These are phyloP conservation scores for Napeogenes sylphis DNA, from an alignment of 2,888 invertebrate species.

Conservation along the genomic window DNA sequence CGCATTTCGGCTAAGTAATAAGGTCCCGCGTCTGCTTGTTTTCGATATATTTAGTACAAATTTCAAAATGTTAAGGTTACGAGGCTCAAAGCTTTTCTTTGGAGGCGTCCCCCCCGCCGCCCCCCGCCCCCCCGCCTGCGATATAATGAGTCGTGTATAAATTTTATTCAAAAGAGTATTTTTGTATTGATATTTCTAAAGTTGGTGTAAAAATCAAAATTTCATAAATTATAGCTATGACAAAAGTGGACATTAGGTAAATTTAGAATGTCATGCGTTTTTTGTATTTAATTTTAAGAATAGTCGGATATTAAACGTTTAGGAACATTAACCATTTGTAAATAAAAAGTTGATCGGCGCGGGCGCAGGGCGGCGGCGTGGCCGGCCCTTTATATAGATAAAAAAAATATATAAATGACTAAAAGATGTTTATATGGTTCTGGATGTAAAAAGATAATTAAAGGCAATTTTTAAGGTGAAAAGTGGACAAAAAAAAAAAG, in stretches of 20 bases:
- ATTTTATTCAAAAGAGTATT: slow-evolving; percentile 79
- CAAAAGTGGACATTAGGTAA: slow-evolving; percentile 73
- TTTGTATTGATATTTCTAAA: slow-evolving; percentile 80
- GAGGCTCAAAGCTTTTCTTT: slow-evolving; percentile 78
- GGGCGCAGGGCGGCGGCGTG: slow-evolving; percentile 52
- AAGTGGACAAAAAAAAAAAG: slow-evolving; percentile 46
- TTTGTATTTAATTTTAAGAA: slow-evolving; percentile 80
- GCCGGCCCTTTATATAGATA: slow-evolving; percentile 69
- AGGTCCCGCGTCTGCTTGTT: slow-evolving; percentile 71
- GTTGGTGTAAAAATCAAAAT: slow-evolving; percentile 79
- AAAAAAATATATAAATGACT: slow-evolving; percentile 76
- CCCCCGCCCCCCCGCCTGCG: slow-evolving; percentile 50
- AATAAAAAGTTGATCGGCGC: slow-evolving; percentile 72
- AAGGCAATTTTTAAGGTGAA: slow-evolving; percentile 67
- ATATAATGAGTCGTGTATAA: slow-evolving; percentile 74
- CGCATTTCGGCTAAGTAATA: slow-evolving; percentile 77
- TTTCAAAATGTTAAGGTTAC: slow-evolving; percentile 77
- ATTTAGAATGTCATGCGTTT: slow-evolving; percentile 77
- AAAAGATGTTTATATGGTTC: slow-evolving; percentile 79
- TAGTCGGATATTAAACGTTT: slow-evolving; percentile 81
- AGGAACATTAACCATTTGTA: slow-evolving; percentile 85
- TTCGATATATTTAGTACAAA: slow-evolving; percentile 78
- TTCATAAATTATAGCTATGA: slow-evolving; percentile 77
- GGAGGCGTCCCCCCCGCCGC: slow-evolving; percentile 58
- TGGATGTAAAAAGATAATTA: slow-evolving; percentile 77